Base-by-base conservation (phyloP, 92 coral and sea anemone genomes). In the Meandrina meandrites region DNA sequence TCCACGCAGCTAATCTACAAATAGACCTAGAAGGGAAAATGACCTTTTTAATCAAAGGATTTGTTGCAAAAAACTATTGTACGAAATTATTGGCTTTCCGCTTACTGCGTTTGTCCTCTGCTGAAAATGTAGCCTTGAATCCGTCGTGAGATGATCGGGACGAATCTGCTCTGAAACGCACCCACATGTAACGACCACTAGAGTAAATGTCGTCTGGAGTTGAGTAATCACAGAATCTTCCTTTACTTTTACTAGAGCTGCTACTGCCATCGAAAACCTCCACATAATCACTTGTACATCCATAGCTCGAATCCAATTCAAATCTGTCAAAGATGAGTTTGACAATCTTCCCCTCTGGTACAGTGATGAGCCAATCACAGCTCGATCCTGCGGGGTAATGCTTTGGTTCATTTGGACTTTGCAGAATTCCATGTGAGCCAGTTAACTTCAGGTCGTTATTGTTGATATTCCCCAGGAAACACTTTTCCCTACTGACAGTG, bases 191-290 rank as follows among this genome's bases (percentile, higher is more conserved):
- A 12, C 30, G 21, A 40, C 83, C 78, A 37, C 79, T 82, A 0
- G 91, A 88, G 17, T 67, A 36, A 21, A 88, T 48, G 30, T 69
- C 57, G 5, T 87, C 88, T 42, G 89, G 94, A 22, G 8, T 62
- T 62, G 68, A 18, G 80, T 12, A 66, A 68, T 56, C 86, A 80
- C 90, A 86, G 79, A 76, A 89, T 71, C 13, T 78, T n/a, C 92
- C 90, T 74, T 89, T 82, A 64, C 76, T 69, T 4, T 75, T 37
- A 12, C 88, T 73, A 4, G 50, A 19, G 8, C 70, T 24, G 13
- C 19, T 31, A 11, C 48, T 31, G 5, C 96, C 96, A 66, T 90
- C 93, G 56, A 82, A 47, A 14, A 93, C 79, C 51, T 89, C 83
- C 57, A 93, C 80, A 47, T 87, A 93, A 51, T 93, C 96, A 17